Evolutionary conservation across 1,140 invertebrate genomes (phyloP).

Genomic region (Odontomachus brunneus): DNA sequence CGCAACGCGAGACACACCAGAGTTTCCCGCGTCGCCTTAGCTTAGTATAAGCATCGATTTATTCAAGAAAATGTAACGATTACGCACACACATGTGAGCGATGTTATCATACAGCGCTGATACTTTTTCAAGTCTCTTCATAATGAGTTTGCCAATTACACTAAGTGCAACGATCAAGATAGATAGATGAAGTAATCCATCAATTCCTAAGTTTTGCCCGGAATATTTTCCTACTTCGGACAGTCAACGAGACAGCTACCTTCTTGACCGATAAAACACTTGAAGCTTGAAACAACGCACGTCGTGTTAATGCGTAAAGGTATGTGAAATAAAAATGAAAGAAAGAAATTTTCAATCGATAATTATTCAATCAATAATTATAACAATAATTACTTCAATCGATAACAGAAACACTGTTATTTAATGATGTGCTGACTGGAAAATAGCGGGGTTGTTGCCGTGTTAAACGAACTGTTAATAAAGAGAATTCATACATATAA

Average conservation of each 20-base stretch:
- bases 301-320: not conserved
- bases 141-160: slow-evolving; percentile 56
- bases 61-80: not conserved
- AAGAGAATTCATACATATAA: not conserved
- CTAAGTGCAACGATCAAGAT: slow-evolving; percentile 25
- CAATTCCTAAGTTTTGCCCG: slow-evolving; percentile 40
- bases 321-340: not conserved
- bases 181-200: slow-evolving; percentile 54
- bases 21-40: not conserved
- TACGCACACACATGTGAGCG: not conserved
- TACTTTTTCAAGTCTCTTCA: slow-evolving; percentile 3
- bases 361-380: too few relatives aligned
- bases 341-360: slow-evolving; percentile 1
- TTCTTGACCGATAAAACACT: slow-evolving; percentile 26
- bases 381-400: too few relatives aligned
- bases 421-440: not conserved
- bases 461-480: not conserved
- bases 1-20: too few relatives aligned
- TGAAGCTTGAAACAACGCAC: not conserved
- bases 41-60: not conserved
- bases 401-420: not conserved
- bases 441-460: not conserved
- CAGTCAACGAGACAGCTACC: slow-evolving; percentile 8
- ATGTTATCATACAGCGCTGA: not conserved
- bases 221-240: slow-evolving; percentile 21